phyloP scores from a whole-genome alignment of 2,797 vertebrate genomes.

The Megalops cyprinoides region DNA sequence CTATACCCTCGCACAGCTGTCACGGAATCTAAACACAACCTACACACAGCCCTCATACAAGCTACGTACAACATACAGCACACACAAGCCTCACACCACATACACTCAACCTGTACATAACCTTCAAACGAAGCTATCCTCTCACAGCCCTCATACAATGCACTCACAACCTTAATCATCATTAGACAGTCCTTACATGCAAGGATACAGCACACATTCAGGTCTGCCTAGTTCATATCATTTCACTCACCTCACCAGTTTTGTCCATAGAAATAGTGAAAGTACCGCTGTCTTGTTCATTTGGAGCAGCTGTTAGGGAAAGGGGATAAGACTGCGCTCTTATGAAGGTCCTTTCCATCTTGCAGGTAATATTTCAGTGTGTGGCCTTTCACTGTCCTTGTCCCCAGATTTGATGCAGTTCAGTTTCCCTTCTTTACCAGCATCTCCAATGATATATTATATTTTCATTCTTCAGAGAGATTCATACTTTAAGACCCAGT shows the following conservation, averaged over 20 bases:
- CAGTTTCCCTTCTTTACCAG: no score
- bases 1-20: no score
- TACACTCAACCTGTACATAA: not conserved
- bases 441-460: no score
- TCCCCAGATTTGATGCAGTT: conserved; percentile 46
- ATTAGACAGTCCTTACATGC: no score
- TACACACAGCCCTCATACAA: not conserved
- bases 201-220: not conserved
- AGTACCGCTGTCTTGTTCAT: not conserved
- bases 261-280: not conserved
- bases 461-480: no score
- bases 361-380: conserved; percentile 47
- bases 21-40: not conserved
- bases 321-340: conserved; percentile 57
- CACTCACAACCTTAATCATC: not conserved
- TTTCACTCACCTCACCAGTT: not conserved
- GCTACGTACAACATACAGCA: not conserved
- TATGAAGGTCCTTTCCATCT: conserved; percentile 59
- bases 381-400: conserved; percentile 59
- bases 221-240: no score
- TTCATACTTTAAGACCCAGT: no score
- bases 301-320: not conserved
- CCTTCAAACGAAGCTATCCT: not conserved
- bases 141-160: not conserved
- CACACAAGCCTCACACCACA: not conserved